Percentiles rank a stretch among this genome's conserved stretches.
phyloP scores from a whole-genome alignment of 2,797 vertebrate species.

The Hapalemur alaotrensis region DNA sequence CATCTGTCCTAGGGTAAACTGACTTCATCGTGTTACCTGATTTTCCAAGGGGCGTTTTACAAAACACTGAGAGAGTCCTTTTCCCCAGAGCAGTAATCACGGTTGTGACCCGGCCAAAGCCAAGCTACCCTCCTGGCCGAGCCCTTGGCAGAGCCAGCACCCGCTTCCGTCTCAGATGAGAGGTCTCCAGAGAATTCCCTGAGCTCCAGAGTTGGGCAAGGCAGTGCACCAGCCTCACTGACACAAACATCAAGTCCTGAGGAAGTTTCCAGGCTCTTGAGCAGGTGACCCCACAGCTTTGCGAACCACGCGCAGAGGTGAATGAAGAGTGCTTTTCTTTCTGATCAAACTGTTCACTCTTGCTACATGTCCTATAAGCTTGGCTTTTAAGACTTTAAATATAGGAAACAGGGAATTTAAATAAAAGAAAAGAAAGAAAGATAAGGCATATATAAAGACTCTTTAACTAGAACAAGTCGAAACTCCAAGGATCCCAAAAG shows the following conservation, averaged over 20 bases:
- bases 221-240: no score
- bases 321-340: rapidly evolving
- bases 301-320: background rate
- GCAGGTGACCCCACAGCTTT: background rate
- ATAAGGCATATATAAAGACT: background rate
- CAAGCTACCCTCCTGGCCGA: background rate
- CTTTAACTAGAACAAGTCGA: background rate
- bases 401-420: background rate
- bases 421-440: background rate
- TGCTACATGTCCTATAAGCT: no score
- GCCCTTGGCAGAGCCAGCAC: no score
- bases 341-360: background rate
- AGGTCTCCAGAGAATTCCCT: rapidly evolving
- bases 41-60: background rate
- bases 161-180: background rate
- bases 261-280: background rate
- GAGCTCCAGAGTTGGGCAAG: background rate
- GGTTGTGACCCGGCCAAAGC: rapidly evolving
- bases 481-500: background rate
- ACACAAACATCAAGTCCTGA: background rate
- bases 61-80: background rate
- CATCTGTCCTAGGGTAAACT: background rate
- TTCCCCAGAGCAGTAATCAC: background rate
- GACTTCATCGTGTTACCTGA: background rate
- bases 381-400: background rate